Base-by-base conservation (phyloP, 2,113 vertebrate species). In the Takifugu flavidus region DNA sequence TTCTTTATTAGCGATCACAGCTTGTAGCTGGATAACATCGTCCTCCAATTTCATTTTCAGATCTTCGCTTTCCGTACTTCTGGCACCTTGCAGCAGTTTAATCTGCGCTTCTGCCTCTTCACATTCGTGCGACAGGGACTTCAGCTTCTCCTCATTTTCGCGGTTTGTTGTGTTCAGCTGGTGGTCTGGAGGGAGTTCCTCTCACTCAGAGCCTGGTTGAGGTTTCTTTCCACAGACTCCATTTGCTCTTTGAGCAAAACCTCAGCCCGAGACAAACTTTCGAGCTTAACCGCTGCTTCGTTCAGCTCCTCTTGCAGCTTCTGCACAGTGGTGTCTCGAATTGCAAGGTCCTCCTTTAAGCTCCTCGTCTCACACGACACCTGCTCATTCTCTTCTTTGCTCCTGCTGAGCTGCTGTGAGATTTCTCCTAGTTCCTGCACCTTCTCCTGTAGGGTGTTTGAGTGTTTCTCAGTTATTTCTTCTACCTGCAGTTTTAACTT, bases 301-400 rank as follows among this genome's bases (percentile, higher is more conserved):
- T 79, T 82, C 3, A 98, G 78, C 42, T 96, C 92, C 27, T 92
- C 92, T 65, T 94, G 91, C 39, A 98, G 76, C 52, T 94, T 92
- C 70, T 90, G 88, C 44, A 95, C 74, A 5, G 80, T 80, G n/a
- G 87, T 82, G 13, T 91, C 92, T 67, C 70, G 89, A 62, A 90
- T 91, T 0, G 45, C 61, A 28, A 92, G 82, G 4, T 94, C 92
- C 56, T 96, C 93, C 75, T 86, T 94, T 55, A 97, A 74, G 2
- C 61, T 49, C 0, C 59, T 82, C 6, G 94, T 67, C 56, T 95
- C 90, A 66, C 58, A 73, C 42, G 59, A 74, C 42, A 84, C 64
- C 44, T 78, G 77, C 10, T 94, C 92, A 25, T 89, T 93, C 64
- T 95, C 93, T 42, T 87, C 85, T 56, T 52, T 89, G 56, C 78